Conservation (phyloP, 2,797 vertebrate genomes). For the Poeciliopsis gracilis region DNA sequence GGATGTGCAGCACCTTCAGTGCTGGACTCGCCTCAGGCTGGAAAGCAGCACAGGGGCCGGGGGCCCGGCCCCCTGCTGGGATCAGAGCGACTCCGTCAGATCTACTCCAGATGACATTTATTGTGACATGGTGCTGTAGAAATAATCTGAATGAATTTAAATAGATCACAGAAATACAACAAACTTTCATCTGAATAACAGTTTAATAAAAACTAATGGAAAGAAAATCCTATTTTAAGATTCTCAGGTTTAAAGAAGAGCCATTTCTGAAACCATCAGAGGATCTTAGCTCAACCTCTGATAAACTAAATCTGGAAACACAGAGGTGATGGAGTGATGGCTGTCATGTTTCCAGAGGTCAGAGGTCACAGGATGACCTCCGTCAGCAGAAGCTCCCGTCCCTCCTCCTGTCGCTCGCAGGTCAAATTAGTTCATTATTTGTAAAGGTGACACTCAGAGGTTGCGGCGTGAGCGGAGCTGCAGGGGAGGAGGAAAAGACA, state of each 20-base stretch:
- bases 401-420: background rate
- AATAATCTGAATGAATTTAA: background rate
- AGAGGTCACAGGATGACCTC: constrained; percentile 33
- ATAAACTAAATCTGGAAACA: background rate
- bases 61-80: no score
- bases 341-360: constrained; percentile 37
- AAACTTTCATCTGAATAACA: background rate
- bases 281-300: no score
- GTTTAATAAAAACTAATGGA: background rate
- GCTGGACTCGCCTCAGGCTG: background rate
- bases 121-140: no score
- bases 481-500: constrained; percentile 49
- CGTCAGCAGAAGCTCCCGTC: background rate
- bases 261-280: background rate
- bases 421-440: constrained; percentile 48
- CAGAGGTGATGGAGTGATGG: background rate
- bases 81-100: no score
- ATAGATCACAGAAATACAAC: background rate
- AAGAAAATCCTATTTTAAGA: background rate
- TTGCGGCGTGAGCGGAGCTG: constrained; percentile 27
- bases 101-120: no score
- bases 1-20: background rate
- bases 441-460: constrained; percentile 50
- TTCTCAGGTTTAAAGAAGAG: no score
- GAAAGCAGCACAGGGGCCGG: no score